Evolutionary conservation across 2,888 invertebrate genomes (phyloP).

Genomic region (Troilus luridus): DNA sequence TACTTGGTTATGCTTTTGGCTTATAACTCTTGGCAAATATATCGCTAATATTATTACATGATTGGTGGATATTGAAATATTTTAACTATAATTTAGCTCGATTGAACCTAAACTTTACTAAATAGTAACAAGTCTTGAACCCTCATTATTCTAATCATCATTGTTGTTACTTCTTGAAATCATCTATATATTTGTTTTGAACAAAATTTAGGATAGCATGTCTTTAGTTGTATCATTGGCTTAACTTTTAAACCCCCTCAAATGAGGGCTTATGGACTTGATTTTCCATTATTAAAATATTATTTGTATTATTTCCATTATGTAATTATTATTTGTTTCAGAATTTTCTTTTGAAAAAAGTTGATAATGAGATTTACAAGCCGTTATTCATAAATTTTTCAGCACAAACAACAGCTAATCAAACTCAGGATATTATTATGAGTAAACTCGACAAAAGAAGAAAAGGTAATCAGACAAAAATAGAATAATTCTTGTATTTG

Average conservation of each 20-base stretch:
- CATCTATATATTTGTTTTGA: too few species aligned
- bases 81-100: too few species aligned
- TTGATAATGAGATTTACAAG: constrained; percentile 84
- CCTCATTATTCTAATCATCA: too few species aligned
- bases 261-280: neutral
- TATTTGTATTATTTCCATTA: constrained; percentile 67
- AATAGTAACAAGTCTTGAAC: too few species aligned
- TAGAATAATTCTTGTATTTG: neutral
- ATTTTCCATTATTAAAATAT: constrained; percentile 13
- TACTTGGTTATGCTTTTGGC: too few species aligned
- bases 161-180: too few species aligned
- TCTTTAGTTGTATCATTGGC: too few species aligned
- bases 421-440: constrained; percentile 96
- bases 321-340: constrained; percentile 67
- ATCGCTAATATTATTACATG: too few species aligned
- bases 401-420: constrained; percentile 93
- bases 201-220: too few species aligned
- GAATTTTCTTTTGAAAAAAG: constrained; percentile 86
- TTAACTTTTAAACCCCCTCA: neutral
- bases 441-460: constrained; percentile 91
- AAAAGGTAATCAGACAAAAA: constrained; percentile 75
- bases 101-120: too few species aligned
- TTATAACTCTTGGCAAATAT: too few species aligned
- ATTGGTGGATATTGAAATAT: too few species aligned
- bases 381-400: constrained; percentile 93